These are phyloP conservation scores for Meriones unguiculatus DNA, from an alignment of 2,113 vertebrate genomes.

Conservation along the genomic window DNA sequence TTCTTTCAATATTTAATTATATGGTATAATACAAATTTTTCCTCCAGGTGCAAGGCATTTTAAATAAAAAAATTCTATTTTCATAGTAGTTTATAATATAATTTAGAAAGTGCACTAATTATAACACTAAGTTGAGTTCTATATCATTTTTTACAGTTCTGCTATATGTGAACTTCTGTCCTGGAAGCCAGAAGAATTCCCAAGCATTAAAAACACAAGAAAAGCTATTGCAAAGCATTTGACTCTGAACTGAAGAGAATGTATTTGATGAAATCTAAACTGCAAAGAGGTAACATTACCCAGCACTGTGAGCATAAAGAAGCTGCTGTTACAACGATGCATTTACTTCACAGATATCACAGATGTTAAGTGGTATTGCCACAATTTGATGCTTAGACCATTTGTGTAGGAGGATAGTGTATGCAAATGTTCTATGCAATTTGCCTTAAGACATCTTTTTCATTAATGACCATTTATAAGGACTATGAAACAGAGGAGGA, in stretches of 20 bases:
- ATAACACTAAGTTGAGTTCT: slow-evolving; percentile 35
- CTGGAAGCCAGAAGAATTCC: not conserved
- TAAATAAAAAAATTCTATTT: slow-evolving; percentile 60
- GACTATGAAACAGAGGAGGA: slow-evolving; percentile 38
- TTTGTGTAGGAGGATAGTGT: slow-evolving; percentile 30
- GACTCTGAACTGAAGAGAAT: slow-evolving; percentile 16
- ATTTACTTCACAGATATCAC: slow-evolving; percentile 59
- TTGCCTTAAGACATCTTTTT: slow-evolving; percentile 68
- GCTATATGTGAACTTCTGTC: slow-evolving; percentile 7
- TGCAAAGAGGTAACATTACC: slow-evolving; percentile 35
- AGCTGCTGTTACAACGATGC: slow-evolving; percentile 6
- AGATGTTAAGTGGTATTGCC: slow-evolving; percentile 57
- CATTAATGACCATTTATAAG: slow-evolving; percentile 65
- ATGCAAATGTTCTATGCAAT: slow-evolving; percentile 22
- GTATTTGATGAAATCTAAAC: slow-evolving; percentile 69
- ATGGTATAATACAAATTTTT: slow-evolving; percentile 22
- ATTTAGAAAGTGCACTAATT: slow-evolving; percentile 41
- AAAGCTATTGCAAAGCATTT: slow-evolving; percentile 43
- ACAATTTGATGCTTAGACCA: slow-evolving; percentile 42
- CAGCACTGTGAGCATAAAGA: slow-evolving; percentile 30
- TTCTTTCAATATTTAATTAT: slow-evolving; percentile 52
- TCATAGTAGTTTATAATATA: not conserved
- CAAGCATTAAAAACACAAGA: slow-evolving; percentile 27
- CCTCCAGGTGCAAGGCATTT: slow-evolving; percentile 41
- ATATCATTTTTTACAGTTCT: not conserved